These are phyloP conservation scores for Girardinichthys multiradiatus DNA, from an alignment of 2,113 vertebrate species.

Conservation along the genomic window DNA sequence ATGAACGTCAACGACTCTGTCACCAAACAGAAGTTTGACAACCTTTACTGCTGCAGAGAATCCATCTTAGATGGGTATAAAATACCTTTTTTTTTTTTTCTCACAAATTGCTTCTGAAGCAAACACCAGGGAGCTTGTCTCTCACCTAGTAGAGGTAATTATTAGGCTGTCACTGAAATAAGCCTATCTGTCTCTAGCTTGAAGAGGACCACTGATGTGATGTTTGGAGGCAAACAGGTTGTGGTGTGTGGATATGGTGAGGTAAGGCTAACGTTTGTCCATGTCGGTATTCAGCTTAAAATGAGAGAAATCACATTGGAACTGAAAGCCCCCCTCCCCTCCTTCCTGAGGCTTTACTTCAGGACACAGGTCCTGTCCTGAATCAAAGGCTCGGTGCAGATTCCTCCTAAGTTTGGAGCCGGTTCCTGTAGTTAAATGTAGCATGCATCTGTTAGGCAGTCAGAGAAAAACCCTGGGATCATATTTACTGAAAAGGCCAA, in stretches of 20 bases:
- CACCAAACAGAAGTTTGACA: conserved; percentile 98
- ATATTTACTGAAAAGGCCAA: too few species aligned
- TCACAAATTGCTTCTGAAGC: not conserved
- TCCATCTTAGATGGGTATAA: conserved; percentile 93
- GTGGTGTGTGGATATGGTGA: conserved; percentile 98
- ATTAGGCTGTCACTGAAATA: not conserved
- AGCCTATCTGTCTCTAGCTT: conserved; percentile 75
- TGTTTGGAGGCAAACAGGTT: conserved; percentile 99
- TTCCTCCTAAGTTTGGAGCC: too few species aligned
- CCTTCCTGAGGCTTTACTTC: too few species aligned
- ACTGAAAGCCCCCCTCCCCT: too few species aligned
- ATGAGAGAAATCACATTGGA: not conserved
- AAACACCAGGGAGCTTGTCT: not conserved
- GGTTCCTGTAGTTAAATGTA: too few species aligned
- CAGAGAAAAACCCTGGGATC: too few species aligned
- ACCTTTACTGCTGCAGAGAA: conserved; percentile 97
- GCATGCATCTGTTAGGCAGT: too few species aligned
- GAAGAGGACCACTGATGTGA: conserved; percentile 98
- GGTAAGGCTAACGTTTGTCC: conserved; percentile 76
- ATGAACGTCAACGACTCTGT: conserved; percentile 99
- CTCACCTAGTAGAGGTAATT: too few species aligned
- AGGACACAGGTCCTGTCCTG: too few species aligned
- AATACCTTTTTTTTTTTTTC: not conserved
- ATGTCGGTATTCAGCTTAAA: not conserved
- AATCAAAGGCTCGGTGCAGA: too few species aligned